These are phyloP conservation scores for Chrysina gloriosa DNA, from an alignment of 2,888 invertebrate genomes.

Conservation along the genomic window DNA sequence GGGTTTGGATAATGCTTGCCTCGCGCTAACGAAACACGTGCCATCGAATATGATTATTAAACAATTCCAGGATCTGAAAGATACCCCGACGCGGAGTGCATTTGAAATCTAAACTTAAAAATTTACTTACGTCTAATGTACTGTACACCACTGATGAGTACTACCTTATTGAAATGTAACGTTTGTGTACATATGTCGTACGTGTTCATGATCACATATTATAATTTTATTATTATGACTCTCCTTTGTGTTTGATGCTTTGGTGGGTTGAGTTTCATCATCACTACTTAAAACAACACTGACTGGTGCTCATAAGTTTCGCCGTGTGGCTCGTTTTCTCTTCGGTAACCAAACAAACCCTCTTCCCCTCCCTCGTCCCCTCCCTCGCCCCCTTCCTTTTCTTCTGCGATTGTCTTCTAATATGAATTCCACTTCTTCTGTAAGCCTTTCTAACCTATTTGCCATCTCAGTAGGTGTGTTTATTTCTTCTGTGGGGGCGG, in stretches of 20 bases:
- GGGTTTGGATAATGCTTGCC: no score
- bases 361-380: neutral
- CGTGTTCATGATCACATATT: no score
- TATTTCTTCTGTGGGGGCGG: neutral
- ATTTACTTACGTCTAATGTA: no score
- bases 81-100: no score
- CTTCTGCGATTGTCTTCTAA: constrained; percentile 11
- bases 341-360: neutral
- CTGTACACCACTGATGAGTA: no score
- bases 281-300: constrained; percentile 10
- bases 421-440: constrained; percentile 10
- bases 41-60: no score
- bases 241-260: neutral
- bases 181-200: no score
- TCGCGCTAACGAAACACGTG: no score
- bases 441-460: constrained; percentile 25
- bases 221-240: neutral
- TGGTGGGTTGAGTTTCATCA: constrained; percentile 8
- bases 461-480: constrained; percentile 3
- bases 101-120: no score
- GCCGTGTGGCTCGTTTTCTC: neutral
- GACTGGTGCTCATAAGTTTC: no score
- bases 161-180: no score
- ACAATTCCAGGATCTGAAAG: no score
- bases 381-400: neutral